A percentile compares a stretch with the other conserved stretches of the same genome.
These are phyloP conservation scores for zebrafish (Danio rerio) DNA, from an alignment of 2,113 vertebrate genomes.

Conservation along the genomic window DNA sequence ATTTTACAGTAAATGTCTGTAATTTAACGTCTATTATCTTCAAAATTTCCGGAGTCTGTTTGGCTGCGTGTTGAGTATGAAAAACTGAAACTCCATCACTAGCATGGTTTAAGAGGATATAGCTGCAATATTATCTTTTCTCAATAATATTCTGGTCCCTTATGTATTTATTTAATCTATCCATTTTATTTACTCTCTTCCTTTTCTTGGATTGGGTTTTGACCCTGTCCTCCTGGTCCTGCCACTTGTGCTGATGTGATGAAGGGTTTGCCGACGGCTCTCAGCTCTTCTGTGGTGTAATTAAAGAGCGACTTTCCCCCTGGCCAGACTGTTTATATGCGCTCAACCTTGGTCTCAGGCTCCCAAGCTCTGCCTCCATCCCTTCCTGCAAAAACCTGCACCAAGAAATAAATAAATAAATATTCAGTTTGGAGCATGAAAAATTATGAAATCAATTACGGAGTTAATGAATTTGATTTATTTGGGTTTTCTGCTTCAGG, in stretches of 20 bases:
- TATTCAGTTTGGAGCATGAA: constrained; percentile 23
- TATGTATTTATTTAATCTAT: too few species aligned
- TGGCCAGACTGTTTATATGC: constrained; percentile 42
- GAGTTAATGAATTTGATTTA: constrained; percentile 55
- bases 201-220: not conserved
- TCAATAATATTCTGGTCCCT: too few species aligned
- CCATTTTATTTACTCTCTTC: not conserved
- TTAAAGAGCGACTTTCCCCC: constrained; percentile 56
- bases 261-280: constrained; percentile 34
- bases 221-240: not conserved
- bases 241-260: constrained; percentile 43
- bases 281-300: constrained; percentile 40
- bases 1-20: too few species aligned
- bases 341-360: not conserved
- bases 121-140: too few species aligned
- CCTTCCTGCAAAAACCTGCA: constrained; percentile 9
- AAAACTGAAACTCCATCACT: too few species aligned
- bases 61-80: too few species aligned
- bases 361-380: not conserved
- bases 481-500: constrained; percentile 35
- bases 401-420: constrained; percentile 16
- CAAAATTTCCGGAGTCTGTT: too few species aligned
- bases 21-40: too few species aligned
- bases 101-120: too few species aligned
- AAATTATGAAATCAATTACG: constrained; percentile 54